Conservation (phyloP, 2,888 invertebrate genomes). For the Mythimna albipuncta region DNA sequence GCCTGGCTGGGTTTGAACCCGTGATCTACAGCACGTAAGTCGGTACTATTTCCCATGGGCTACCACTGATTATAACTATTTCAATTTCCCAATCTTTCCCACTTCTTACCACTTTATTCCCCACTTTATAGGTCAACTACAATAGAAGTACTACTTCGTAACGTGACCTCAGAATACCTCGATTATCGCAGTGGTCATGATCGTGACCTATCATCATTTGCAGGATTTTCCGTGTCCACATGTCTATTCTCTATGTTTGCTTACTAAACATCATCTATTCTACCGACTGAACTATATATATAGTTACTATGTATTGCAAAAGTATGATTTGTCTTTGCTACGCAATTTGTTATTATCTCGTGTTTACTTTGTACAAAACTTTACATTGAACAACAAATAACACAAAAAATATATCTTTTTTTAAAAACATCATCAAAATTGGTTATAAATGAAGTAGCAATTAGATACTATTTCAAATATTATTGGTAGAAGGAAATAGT, state of each 20-base stretch:
- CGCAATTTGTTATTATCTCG: too few relatives aligned
- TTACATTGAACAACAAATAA: too few relatives aligned
- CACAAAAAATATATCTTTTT: too few relatives aligned
- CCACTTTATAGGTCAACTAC: neutral
- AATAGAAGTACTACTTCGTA: constrained; percentile 7
- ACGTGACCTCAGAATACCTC: constrained; percentile 11
- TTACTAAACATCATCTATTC: constrained; percentile 12
- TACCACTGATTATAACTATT: neutral
- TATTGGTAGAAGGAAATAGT: too few relatives aligned
- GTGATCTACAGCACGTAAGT: too few relatives aligned
- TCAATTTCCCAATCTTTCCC: constrained; percentile 5
- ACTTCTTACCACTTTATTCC: neutral
- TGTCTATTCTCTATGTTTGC: constrained; percentile 7
- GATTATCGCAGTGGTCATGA: constrained; percentile 17
- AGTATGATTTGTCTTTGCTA: neutral
- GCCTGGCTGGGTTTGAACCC: too few relatives aligned
- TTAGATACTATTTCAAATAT: too few relatives aligned
- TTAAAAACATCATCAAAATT: too few relatives aligned
- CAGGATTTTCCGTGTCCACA: constrained; percentile 47
- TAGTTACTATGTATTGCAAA: neutral
- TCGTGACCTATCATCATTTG: constrained; percentile 38
- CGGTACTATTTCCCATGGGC: too few relatives aligned
- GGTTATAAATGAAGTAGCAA: too few relatives aligned
- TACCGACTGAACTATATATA: neutral
- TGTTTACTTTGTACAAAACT: too few relatives aligned